Evolutionary conservation across 2,113 vertebrate species (phyloP).

Genomic region (Cavia porcellus): DNA sequence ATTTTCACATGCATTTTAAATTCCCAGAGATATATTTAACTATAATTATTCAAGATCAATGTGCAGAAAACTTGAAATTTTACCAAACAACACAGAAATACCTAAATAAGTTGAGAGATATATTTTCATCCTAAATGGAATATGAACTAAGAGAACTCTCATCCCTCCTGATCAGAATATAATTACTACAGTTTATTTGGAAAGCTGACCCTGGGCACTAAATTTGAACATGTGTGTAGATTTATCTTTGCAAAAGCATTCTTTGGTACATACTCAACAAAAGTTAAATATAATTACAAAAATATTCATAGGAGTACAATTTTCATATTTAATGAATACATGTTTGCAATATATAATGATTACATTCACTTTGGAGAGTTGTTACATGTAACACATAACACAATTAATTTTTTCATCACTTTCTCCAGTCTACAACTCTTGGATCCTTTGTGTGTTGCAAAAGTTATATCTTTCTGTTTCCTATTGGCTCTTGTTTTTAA

Average conservation of each 20-base stretch:
- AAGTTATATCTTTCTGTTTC: neutral
- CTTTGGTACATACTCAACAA: neutral
- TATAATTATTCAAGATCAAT: neutral
- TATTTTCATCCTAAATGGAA: neutral
- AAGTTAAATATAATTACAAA: neutral
- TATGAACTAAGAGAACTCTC: neutral
- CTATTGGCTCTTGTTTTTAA: too few species aligned
- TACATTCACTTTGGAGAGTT: too few species aligned
- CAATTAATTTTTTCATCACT: neutral
- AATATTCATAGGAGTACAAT: too few species aligned
- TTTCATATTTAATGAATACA: too few species aligned
- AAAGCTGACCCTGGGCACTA: neutral
- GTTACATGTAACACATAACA: neutral
- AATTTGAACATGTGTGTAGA: neutral
- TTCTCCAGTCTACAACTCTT: neutral
- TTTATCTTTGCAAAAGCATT: neutral
- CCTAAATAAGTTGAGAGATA: slow-evolving; percentile 6
- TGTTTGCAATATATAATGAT: too few species aligned
- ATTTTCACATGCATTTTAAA: neutral
- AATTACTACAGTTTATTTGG: neutral
- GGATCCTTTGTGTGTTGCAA: neutral
- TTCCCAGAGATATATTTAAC: neutral
- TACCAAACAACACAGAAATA: neutral
- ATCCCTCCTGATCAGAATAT: neutral
- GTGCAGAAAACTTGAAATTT: neutral